These are phyloP conservation scores for Stichodactyla helianthus DNA, from an alignment of 64 coral and sea anemone genomes.

Conservation along the genomic window DNA sequence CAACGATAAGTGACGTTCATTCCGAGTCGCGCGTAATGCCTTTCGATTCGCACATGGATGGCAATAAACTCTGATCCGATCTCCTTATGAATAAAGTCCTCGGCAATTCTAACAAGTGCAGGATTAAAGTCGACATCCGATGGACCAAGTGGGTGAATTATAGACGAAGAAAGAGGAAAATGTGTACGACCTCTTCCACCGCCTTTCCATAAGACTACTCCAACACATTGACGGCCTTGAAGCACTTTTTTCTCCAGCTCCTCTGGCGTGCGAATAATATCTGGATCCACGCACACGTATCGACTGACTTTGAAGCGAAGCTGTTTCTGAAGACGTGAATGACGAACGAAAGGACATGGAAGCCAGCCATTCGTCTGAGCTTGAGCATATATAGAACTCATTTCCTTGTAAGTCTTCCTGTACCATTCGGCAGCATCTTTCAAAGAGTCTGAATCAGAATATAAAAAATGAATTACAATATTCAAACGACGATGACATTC, in stretches of 20 bases:
- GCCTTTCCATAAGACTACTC: slow-evolving; percentile 92
- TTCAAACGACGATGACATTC: slow-evolving; percentile 74
- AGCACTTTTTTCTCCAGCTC: slow-evolving; percentile 80
- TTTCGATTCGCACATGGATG: slow-evolving; percentile 80
- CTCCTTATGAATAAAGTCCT: slow-evolving; percentile 54
- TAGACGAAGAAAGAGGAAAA: slow-evolving; percentile 59
- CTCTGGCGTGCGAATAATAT: slow-evolving; percentile 62
- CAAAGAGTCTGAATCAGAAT: slow-evolving; percentile 46
- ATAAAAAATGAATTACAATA: slow-evolving; percentile 93
- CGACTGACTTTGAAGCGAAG: slow-evolving; percentile 87
- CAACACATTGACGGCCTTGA: slow-evolving; percentile 68
- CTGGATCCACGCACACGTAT: slow-evolving; percentile 95
- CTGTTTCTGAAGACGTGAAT: slow-evolving; percentile 79
- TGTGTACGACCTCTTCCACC: slow-evolving; percentile 55
- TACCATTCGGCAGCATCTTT: slow-evolving; percentile 74
- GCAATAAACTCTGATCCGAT: slow-evolving; percentile 71
- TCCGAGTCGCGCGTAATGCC: slow-evolving; percentile 74
- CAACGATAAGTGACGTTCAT: slow-evolving; percentile 77
- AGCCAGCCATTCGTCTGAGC: slow-evolving; percentile 67
- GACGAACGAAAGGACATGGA: slow-evolving; percentile 70
- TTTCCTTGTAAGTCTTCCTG: slow-evolving; percentile 50
- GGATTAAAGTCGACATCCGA: slow-evolving; percentile 78
- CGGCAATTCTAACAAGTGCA: slow-evolving; percentile 64
- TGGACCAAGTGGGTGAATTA: slow-evolving; percentile 47
- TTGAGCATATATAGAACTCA: slow-evolving; percentile 52